Evolutionary conservation across 1,140 invertebrate species (phyloP), one percentile per base, ranked within the genome.

Genomic region (Lasioglossum baleicum): DNA sequence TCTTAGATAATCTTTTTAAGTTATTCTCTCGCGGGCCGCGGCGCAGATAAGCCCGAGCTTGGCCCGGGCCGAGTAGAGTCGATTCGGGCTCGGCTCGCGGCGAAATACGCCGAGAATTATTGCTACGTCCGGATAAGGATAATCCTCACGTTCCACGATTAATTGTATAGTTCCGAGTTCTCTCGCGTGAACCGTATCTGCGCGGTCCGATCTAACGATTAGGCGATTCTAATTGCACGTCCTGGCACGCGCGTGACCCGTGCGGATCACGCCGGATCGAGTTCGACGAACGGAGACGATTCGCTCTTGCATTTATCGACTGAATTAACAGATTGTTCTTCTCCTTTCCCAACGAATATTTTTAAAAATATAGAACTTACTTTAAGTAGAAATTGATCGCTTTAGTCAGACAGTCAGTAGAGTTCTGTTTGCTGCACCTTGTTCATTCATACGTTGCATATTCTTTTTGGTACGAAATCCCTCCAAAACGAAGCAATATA

Each of bases 181-280:
- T 79, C 61, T 82, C 75, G 80, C 80, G 75, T 82, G 80, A 82
- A 82, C 63, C 75, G 53, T 82, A 79, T 82, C 80, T 51, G 63
- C 31, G 60, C 35, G 60, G 22, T 82, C 61, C 44, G 75, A 82
- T 79, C 80, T 79, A 63, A 67, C 78, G 78, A 80, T 80, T 75
- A 75, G 53, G 71, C 78, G 64, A 75, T 80, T 80, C 78, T 80
- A 80, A 80, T 80, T 80, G 78, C 78, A 26, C 78, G 78, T 68
- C 75, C 76, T 51, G 20, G 66, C 73, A 76, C 79, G 74, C 79
- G 56, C 79, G 79, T 81, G 79, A 67, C 61, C 74, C 31, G 11
- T 13, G 22, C 17, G 58, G 73, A 58, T 48, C 22, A 11, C 15
- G 7, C 7, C 17, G 51, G 15, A 53, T 53, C 31, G 20, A 35